phyloP scores from a whole-genome alignment of 2,797 vertebrate genomes.

The Hydrocynus forskahlii region DNA sequence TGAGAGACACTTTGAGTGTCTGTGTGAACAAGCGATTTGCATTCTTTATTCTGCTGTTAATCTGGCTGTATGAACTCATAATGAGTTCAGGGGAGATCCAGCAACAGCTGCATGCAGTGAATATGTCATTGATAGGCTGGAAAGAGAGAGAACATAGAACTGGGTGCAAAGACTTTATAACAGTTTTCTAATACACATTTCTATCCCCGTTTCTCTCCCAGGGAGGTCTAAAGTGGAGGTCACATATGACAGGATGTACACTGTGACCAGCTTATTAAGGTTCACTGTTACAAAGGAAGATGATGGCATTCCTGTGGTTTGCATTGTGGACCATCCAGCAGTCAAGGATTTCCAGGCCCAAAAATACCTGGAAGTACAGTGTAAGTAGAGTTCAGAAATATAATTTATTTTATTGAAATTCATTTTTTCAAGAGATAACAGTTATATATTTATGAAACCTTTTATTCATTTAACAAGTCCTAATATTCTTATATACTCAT shows the following conservation, averaged over 20 bases:
- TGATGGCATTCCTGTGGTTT: conserved; percentile 88
- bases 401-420: not conserved
- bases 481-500: no score
- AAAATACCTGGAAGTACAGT: conserved; percentile 94
- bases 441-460: no score
- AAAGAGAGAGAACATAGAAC: not conserved
- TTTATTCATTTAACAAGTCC: no score
- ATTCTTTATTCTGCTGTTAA: conserved; percentile 36
- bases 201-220: conserved; percentile 55
- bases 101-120: conserved; percentile 6
- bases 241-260: conserved; percentile 93
- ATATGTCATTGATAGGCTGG: not conserved
- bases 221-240: conserved; percentile 89
- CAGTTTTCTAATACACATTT: not conserved
- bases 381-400: conserved; percentile 80
- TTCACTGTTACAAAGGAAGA: conserved; percentile 91
- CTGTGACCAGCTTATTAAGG: conserved; percentile 89
- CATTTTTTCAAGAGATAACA: no score
- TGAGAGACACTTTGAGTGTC: conserved; percentile 39
- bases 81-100: not conserved
- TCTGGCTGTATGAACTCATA: conserved; percentile 19
- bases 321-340: conserved; percentile 94
- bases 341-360: conserved; percentile 94
- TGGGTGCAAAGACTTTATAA: not conserved
- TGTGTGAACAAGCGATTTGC: conserved; percentile 14